phyloP scores from a whole-genome alignment of 2,888 invertebrate genomes.

The Epinotia bilunana region DNA sequence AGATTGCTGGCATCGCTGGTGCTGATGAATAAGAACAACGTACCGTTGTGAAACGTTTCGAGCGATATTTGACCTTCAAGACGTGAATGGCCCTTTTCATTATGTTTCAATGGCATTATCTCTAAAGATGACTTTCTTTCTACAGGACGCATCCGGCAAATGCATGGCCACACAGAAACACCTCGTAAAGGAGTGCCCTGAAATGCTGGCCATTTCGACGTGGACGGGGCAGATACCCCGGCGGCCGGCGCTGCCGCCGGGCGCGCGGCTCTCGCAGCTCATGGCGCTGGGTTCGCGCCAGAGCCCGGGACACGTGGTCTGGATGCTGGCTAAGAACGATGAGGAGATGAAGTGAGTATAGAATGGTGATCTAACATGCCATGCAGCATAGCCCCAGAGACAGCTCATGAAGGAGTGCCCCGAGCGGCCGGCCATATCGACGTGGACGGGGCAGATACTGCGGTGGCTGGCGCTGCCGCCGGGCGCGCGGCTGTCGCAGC shows the following conservation, averaged over 20 bases:
- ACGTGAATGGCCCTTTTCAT: too few relatives aligned
- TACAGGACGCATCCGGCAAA: slow-evolving; percentile 80
- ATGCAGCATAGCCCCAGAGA: slow-evolving; percentile 74
- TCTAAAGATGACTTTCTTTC: background rate
- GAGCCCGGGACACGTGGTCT: slow-evolving; percentile 3
- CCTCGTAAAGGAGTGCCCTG: slow-evolving; percentile 91
- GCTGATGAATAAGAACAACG: background rate
- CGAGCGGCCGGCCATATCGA: slow-evolving; percentile 91
- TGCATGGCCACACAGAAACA: slow-evolving; percentile 81
- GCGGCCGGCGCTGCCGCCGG: slow-evolving; percentile 88
- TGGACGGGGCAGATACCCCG: slow-evolving; percentile 92
- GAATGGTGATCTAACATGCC: background rate
- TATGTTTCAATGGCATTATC: too few relatives aligned
- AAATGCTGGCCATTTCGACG: slow-evolving; percentile 91
- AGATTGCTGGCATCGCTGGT: too few relatives aligned
- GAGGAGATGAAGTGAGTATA: background rate
- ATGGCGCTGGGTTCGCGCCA: slow-evolving; percentile 65
- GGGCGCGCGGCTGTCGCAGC: slow-evolving; percentile 88
- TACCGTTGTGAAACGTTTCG: too few relatives aligned
- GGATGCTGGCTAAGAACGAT: slow-evolving; percentile 6
- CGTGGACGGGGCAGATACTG: slow-evolving; percentile 92
- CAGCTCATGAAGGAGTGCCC: slow-evolving; percentile 90
- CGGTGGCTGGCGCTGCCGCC: slow-evolving; percentile 88
- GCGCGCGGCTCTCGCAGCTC: slow-evolving; percentile 88
- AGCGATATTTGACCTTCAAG: too few relatives aligned